phyloP scores from a whole-genome alignment of 2,797 vertebrate genomes.

The Chloroceryle amazona region DNA sequence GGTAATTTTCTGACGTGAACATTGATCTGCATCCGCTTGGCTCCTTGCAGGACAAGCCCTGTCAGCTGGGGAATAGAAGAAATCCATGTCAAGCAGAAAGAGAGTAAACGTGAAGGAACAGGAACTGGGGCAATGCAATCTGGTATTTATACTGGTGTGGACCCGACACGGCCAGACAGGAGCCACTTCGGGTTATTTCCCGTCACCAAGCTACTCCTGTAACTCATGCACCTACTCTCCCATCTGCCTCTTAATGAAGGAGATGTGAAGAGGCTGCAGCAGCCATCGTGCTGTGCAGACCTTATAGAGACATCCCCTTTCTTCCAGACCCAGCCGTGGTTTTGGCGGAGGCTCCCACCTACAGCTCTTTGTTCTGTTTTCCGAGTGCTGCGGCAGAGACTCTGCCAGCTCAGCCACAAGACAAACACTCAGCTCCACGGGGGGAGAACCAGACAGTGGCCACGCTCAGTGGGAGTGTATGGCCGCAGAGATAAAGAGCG shows the following conservation, averaged over 20 bases:
- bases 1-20: conserved; percentile 84
- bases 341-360: background rate
- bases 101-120: background rate
- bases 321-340: background rate
- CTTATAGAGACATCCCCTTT: background rate
- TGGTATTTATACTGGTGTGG: background rate
- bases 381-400: background rate
- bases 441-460: background rate
- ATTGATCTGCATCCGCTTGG: conserved; percentile 93
- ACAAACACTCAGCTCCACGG: background rate
- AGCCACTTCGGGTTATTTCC: background rate
- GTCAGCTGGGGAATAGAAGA: conserved; percentile 85
- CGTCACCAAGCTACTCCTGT: background rate
- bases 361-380: background rate
- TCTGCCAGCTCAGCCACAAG: background rate
- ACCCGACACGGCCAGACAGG: background rate
- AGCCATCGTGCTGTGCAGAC: background rate
- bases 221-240: background rate
- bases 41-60: conserved; percentile 88
- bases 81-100: background rate
- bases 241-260: background rate
- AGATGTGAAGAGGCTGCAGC: background rate
- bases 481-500: background rate
- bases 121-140: background rate
- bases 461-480: rapidly evolving